phyloP scores from a whole-genome alignment of 2,888 invertebrate genomes.

The Drosophila testacea region DNA sequence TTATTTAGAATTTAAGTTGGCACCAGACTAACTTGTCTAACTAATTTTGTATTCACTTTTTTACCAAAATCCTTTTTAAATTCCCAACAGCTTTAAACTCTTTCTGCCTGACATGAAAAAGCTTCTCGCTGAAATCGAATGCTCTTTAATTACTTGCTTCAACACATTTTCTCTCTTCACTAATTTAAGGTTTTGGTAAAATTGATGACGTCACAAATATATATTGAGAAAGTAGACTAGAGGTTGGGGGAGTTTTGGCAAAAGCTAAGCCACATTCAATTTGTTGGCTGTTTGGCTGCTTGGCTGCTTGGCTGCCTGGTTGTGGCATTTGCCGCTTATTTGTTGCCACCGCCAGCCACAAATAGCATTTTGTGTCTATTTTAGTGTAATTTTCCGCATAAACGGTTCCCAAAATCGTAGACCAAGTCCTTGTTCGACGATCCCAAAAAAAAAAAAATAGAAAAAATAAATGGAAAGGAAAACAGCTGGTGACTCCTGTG shows the following conservation, averaged over 20 bases:
- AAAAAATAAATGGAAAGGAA: neutral
- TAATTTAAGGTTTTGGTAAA: neutral
- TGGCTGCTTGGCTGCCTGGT: constrained; percentile 15
- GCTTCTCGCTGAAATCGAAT: neutral
- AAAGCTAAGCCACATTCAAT: constrained; percentile 28
- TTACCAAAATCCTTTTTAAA: neutral
- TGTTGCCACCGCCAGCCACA: constrained; percentile 48
- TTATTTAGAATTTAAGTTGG: neutral
- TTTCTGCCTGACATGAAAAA: no score
- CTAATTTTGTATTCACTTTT: no score
- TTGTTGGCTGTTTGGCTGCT: constrained; percentile 30
- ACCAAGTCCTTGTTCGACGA: constrained; percentile 16
- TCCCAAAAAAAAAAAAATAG: neutral
- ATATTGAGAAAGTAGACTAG: neutral
- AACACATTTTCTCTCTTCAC: neutral
- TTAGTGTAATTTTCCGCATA: constrained; percentile 78
- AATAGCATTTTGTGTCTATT: constrained; percentile 78
- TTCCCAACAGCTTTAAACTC: neutral
- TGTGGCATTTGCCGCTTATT: constrained; percentile 51
- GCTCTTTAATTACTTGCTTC: neutral
- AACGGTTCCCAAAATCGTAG: constrained; percentile 50
- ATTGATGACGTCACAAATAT: constrained; percentile 20
- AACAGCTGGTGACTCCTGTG: constrained; percentile 10
- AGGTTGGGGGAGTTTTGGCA: neutral
- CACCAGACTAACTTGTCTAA: no score